phyloP scores from a whole-genome alignment of 53 echinoderm and acorn worm species.

The Crossaster papposus region DNA sequence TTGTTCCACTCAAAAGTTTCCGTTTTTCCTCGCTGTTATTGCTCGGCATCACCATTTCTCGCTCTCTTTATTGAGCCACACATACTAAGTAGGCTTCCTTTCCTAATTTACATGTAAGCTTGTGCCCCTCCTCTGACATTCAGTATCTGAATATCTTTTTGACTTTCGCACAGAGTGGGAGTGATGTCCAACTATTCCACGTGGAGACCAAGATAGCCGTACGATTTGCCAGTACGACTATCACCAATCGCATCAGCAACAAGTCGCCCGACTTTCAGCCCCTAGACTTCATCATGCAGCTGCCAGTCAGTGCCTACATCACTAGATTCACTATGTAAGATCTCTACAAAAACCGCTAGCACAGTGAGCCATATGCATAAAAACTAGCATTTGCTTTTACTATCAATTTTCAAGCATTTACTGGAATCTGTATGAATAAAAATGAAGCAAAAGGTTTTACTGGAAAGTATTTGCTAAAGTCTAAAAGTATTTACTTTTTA shows the following conservation, averaged over 20 bases:
- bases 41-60: no score
- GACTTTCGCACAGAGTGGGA: neutral
- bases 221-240: conserved; percentile 83
- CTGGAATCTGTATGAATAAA: no score
- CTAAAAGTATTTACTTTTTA: no score
- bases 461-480: no score
- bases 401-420: no score
- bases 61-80: no score
- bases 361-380: neutral
- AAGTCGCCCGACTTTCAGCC: conserved; percentile 37
- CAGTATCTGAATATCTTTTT: neutral
- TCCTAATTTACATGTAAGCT: neutral
- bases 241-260: conserved; percentile 74
- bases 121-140: neutral
- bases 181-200: conserved; percentile 69
- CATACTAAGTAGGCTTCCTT: no score
- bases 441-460: no score
- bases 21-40: no score
- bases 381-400: no score
- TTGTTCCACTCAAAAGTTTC: no score
- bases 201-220: conserved; percentile 89
- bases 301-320: conserved; percentile 87
- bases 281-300: conserved; percentile 73
- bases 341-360: neutral
- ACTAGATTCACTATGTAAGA: conserved; percentile 89